Conservation (phyloP, 2,113 vertebrate species). For the Albula glossodonta region DNA sequence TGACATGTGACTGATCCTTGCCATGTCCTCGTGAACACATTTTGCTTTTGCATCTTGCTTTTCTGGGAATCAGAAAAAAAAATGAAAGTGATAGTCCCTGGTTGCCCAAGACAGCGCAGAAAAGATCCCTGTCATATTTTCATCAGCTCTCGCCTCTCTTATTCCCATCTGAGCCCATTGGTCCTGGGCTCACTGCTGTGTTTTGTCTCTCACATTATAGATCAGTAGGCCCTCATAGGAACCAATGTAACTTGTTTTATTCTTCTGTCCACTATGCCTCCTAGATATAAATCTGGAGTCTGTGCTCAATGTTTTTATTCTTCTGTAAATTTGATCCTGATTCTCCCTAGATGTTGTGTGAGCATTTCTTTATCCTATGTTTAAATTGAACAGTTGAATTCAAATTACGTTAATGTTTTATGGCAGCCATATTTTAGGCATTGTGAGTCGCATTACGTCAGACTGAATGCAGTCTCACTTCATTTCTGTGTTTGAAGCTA, state of each 20-base stretch:
- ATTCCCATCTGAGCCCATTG: slow-evolving; percentile 35
- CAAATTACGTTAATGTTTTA: neutral
- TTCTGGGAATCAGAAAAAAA: slow-evolving; percentile 43
- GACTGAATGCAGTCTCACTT: neutral
- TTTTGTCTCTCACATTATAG: slow-evolving; percentile 37
- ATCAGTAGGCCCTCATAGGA: slow-evolving; percentile 1
- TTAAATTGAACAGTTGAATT: neutral
- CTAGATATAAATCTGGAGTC: slow-evolving; percentile 18
- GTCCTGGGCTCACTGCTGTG: slow-evolving; percentile 27
- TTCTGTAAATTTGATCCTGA: neutral
- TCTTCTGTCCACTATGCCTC: neutral
- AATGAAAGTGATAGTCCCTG: slow-evolving; percentile 34
- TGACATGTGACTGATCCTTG: neutral
- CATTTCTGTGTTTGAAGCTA: neutral
- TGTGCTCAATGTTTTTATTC: neutral
- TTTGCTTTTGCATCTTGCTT: slow-evolving; percentile 26
- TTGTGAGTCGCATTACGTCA: no score
- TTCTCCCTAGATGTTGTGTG: neutral
- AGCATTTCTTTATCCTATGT: neutral
- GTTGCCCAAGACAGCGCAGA: slow-evolving; percentile 35
- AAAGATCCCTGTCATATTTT: slow-evolving; percentile 50
- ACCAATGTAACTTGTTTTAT: neutral
- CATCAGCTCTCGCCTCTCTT: slow-evolving; percentile 38
- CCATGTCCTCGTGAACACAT: neutral
- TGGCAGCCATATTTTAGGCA: neutral